phyloP scores from a whole-genome alignment of 1,140 invertebrate genomes.

The Drosophila rhopaloa region DNA sequence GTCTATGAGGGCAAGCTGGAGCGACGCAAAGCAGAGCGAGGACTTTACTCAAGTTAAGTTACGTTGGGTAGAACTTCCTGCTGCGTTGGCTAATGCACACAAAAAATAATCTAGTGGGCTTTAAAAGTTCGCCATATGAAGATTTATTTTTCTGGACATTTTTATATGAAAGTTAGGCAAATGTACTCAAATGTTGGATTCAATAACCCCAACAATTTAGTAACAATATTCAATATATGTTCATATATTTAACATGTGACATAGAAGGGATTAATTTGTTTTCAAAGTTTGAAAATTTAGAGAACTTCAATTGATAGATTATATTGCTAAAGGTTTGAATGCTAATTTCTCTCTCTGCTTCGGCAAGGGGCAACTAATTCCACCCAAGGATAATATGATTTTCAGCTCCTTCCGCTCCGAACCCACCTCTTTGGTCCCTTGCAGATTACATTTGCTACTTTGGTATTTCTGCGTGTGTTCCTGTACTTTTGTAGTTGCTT shows the following conservation, averaged over 20 bases:
- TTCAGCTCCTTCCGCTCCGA: constrained; percentile 2
- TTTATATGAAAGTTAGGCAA: too few species aligned
- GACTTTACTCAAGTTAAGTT: constrained; percentile 7
- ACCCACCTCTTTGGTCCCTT: constrained; percentile 11
- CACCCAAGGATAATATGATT: constrained; percentile 49
- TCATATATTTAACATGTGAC: too few species aligned
- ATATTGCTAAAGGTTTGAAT: too few species aligned
- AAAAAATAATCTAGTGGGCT: constrained; percentile 1
- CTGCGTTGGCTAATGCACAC: constrained; percentile 11
- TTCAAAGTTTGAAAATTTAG: too few species aligned
- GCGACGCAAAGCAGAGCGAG: constrained; percentile 3
- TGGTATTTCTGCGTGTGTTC: constrained; percentile 42
- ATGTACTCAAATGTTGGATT: too few species aligned
- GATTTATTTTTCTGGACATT: too few species aligned
- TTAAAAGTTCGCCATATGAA: too few species aligned
- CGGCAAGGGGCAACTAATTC: constrained; percentile 36
- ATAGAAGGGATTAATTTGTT: too few species aligned
- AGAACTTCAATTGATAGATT: too few species aligned
- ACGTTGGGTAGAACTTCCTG: constrained; percentile 26
- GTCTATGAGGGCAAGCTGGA: constrained; percentile 4
- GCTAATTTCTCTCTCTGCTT: constrained; percentile 6
- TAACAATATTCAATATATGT: too few species aligned
- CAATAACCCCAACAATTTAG: too few species aligned
- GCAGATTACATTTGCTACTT: constrained; percentile 63
- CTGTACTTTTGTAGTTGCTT: constrained; percentile 43